These are phyloP conservation scores for Phasia obesa DNA, from an alignment of 2,888 invertebrate species.

Conservation along the genomic window DNA sequence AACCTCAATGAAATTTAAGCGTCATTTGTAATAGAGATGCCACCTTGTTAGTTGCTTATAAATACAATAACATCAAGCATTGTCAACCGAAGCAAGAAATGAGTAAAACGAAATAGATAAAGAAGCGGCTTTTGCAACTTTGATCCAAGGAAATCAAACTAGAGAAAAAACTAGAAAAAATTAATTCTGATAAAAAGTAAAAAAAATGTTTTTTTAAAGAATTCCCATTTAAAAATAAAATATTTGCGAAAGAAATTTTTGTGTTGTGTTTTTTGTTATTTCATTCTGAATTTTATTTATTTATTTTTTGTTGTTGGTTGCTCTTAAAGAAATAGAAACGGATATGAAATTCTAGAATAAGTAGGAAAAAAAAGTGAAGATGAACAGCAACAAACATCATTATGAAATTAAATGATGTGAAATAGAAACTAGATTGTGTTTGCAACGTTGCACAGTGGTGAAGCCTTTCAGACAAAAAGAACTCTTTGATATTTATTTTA, in stretches of 20 bases:
- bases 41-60: conserved; percentile 36
- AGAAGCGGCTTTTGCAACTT: conserved; percentile 50
- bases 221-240: conserved; percentile 60
- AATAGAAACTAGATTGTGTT: conserved; percentile 58
- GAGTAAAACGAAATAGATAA: not conserved
- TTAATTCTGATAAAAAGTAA: conserved; percentile 19
- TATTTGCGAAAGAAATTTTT: conserved; percentile 53
- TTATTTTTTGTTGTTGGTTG: not conserved
- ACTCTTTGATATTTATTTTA: too few relatives aligned
- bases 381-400: conserved; percentile 27
- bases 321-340: conserved; percentile 36
- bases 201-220: conserved; percentile 10
- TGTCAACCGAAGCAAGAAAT: not conserved
- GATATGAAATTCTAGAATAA: conserved; percentile 39
- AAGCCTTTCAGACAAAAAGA: not conserved
- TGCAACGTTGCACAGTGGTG: conserved; percentile 40
- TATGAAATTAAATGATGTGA: conserved; percentile 60
- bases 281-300: not conserved
- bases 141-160: conserved; percentile 46
- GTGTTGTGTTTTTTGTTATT: conserved; percentile 6
- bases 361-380: conserved; percentile 15
- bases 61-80: not conserved
- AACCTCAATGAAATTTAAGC: conserved; percentile 48
- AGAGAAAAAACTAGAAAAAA: not conserved
- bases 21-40: conserved; percentile 45